Evolutionary conservation across 2,888 invertebrate genomes (phyloP).

Genomic region (Drymonia ruficornis): DNA sequence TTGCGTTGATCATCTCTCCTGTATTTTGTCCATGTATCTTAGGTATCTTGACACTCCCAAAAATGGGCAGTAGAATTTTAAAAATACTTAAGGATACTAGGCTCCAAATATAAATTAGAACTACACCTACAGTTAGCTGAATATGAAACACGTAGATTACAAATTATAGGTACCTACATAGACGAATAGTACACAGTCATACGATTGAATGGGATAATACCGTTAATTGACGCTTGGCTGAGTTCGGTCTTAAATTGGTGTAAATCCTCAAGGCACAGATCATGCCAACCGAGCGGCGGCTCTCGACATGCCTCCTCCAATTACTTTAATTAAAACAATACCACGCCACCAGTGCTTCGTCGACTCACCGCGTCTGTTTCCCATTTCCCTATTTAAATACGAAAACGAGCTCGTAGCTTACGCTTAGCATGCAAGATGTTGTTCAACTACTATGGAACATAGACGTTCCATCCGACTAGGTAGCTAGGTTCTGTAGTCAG

Average conservation of each 20-base stretch:
- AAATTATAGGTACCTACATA: background rate
- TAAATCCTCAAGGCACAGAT: constrained; percentile 84
- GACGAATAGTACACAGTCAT: constrained; percentile 33
- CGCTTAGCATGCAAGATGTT: constrained; percentile 79
- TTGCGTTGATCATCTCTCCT: no score
- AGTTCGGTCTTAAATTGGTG: constrained; percentile 79
- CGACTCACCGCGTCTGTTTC: constrained; percentile 82
- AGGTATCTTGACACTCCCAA: no score
- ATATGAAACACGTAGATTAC: no score
- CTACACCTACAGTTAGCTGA: no score
- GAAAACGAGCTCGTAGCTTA: constrained; percentile 79
- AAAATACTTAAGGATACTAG: no score
- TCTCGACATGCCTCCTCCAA: constrained; percentile 82
- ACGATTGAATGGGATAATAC: constrained; percentile 58
- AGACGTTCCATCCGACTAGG: constrained; percentile 43
- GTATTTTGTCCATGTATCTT: no score
- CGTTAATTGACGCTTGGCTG: constrained; percentile 77
- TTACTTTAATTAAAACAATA: constrained; percentile 85
- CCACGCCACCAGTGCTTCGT: constrained; percentile 79
- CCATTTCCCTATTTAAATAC: constrained; percentile 84
- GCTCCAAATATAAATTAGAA: no score
- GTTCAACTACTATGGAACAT: constrained; percentile 60
- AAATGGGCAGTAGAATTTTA: no score
- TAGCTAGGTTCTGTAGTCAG: constrained; percentile 3
- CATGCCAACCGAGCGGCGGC: constrained; percentile 76